Conservation (phyloP, 2,797 vertebrate genomes). For the Enteromius treurensis region DNA sequence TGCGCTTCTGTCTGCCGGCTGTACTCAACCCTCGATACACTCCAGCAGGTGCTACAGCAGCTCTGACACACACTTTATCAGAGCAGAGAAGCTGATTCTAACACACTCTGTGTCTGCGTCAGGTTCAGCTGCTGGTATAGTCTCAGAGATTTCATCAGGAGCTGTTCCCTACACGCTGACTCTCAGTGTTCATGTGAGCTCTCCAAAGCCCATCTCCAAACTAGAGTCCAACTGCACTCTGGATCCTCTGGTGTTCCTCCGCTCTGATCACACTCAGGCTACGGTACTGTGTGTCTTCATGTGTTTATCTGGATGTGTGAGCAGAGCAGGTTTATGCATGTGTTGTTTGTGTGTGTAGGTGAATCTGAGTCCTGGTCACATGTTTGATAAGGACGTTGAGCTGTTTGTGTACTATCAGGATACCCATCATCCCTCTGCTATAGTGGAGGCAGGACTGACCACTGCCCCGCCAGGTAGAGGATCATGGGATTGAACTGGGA, state of each 20-base stretch:
- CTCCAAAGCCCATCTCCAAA: conserved; percentile 75
- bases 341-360: conserved; percentile 65
- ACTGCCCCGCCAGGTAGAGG: conserved; percentile 70
- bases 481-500: too few relatives aligned
- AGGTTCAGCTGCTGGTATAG: conserved; percentile 57
- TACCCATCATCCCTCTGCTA: conserved; percentile 76
- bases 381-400: conserved; percentile 83
- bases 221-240: conserved; percentile 80
- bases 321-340: background rate
- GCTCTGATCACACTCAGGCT: conserved; percentile 74
- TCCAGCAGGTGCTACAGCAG: conserved; percentile 70
- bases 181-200: conserved; percentile 72
- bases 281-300: conserved; percentile 66
- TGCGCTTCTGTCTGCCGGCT: conserved; percentile 81
- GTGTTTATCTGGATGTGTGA: conserved; percentile 3
- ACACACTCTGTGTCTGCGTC: conserved; percentile 10
- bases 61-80: background rate
- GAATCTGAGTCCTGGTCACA: conserved; percentile 77
- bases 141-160: conserved; percentile 66
- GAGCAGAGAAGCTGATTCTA: background rate
- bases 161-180: conserved; percentile 79
- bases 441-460: conserved; percentile 76
- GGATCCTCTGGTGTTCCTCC: conserved; percentile 74
- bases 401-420: conserved; percentile 82
- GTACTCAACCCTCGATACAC: conserved; percentile 82